A percentile compares a stretch with the other conserved stretches of the same genome.
Conservation (phyloP, 2,797 vertebrate genomes). For the Notoglanidium macrostoma region DNA sequence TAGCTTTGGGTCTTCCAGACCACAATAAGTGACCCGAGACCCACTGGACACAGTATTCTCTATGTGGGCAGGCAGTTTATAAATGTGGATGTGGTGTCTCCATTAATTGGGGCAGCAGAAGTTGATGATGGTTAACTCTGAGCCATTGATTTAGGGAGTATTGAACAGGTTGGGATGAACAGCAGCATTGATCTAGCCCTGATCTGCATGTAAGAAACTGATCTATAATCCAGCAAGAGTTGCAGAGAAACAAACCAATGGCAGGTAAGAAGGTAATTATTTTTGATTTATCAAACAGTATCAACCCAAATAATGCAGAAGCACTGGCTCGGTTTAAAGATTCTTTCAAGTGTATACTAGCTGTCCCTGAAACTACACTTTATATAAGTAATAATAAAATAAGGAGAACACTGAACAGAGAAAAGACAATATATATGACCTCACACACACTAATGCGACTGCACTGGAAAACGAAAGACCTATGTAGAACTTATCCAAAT, state of each 20-base stretch:
- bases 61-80: slow-evolving; percentile 48
- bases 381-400: slow-evolving; percentile 31
- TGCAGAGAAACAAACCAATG: slow-evolving; percentile 47
- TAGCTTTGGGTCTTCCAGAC: slow-evolving; percentile 3
- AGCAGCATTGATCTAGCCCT: slow-evolving; percentile 61
- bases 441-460: slow-evolving; percentile 30
- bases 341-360: not conserved
- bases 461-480: slow-evolving; percentile 49
- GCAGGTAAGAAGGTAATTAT: slow-evolving; percentile 48
- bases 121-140: slow-evolving; percentile 67
- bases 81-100: slow-evolving; percentile 62
- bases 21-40: slow-evolving; percentile 7
- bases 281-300: slow-evolving; percentile 44
- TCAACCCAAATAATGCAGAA: slow-evolving; percentile 32
- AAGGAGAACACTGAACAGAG: slow-evolving; percentile 24
- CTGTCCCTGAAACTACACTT: slow-evolving; percentile 13
- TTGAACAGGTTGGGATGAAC: slow-evolving; percentile 62
- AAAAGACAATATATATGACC: slow-evolving; percentile 25
- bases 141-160: slow-evolving; percentile 55
- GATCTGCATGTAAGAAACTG: slow-evolving; percentile 58
- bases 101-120: slow-evolving; percentile 58
- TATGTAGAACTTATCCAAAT: slow-evolving; percentile 56
- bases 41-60: slow-evolving; percentile 28
- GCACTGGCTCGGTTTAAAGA: slow-evolving; percentile 27
- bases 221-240: slow-evolving; percentile 46